Conservation (phyloP, 2,113 vertebrate genomes). For the Pionites leucogaster region DNA sequence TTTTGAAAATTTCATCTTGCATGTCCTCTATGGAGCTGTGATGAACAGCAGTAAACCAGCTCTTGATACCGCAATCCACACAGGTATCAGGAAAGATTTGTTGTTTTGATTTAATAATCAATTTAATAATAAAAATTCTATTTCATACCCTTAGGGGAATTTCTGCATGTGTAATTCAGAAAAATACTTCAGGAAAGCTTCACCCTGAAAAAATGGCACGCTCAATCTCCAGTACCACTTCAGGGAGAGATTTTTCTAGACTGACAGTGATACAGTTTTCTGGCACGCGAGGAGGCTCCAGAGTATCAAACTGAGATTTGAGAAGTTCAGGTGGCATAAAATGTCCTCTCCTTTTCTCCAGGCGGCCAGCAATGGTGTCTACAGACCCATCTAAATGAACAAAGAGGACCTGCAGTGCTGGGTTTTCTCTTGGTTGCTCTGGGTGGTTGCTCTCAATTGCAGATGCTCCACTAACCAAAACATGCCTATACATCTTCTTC, state of each 20-base stretch:
- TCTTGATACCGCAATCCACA: neutral
- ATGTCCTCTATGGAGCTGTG: neutral
- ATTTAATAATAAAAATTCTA: neutral
- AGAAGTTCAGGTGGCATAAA: slow-evolving; percentile 86
- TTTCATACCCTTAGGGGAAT: neutral
- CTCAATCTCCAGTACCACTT: slow-evolving; percentile 75
- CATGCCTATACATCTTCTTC: slow-evolving; percentile 81
- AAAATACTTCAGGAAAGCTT: neutral
- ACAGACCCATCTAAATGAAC: slow-evolving; percentile 81
- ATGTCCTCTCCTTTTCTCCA: slow-evolving; percentile 81
- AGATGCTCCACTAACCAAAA: slow-evolving; percentile 75
- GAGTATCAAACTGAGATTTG: slow-evolving; percentile 83
- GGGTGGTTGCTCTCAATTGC: neutral
- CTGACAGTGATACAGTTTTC: slow-evolving; percentile 82
- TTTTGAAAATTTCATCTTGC: neutral
- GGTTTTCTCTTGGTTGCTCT: neutral
- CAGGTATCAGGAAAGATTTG: neutral
- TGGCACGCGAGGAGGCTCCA: slow-evolving; percentile 82
- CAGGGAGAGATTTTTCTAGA: slow-evolving; percentile 71
- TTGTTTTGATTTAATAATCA: neutral
- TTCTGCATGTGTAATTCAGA: neutral
- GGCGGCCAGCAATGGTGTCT: slow-evolving; percentile 76
- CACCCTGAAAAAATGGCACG: slow-evolving; percentile 30
- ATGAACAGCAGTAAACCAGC: neutral
- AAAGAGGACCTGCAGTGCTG: slow-evolving; percentile 76